Evolutionary conservation across 2,888 invertebrate species (phyloP).

Genomic region (Calliopum simillimum): DNA sequence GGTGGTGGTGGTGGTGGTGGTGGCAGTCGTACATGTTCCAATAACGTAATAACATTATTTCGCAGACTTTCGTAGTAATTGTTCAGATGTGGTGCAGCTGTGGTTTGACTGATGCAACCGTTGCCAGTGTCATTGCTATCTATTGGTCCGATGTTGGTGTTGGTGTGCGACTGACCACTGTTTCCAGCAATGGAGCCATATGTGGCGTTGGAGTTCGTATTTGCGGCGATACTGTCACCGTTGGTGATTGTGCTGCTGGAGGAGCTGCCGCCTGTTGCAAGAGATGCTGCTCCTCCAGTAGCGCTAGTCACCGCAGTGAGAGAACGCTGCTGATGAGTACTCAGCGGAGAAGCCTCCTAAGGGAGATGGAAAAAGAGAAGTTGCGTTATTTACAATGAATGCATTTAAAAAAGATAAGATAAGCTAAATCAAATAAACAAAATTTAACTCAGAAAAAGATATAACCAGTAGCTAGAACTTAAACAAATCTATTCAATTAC

Average conservation of each 20-base stretch:
- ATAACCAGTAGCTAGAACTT: neutral
- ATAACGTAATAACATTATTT: slow-evolving; percentile 90
- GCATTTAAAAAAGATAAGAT: neutral
- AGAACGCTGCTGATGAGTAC: slow-evolving; percentile 60
- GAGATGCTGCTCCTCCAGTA: slow-evolving; percentile 53
- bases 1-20: slow-evolving; percentile 51
- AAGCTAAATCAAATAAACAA: neutral
- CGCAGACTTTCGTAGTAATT: slow-evolving; percentile 94
- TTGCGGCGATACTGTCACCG: slow-evolving; percentile 43
- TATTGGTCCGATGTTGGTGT: slow-evolving; percentile 77
- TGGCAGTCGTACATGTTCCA: slow-evolving; percentile 91
- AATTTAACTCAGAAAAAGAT: neutral
- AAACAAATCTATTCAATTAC: no score
- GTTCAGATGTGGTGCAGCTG: slow-evolving; percentile 76
- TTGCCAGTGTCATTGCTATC: slow-evolving; percentile 7
- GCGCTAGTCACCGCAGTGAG: slow-evolving; percentile 53
- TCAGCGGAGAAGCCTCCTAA: slow-evolving; percentile 65
- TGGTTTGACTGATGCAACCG: slow-evolving; percentile 26
- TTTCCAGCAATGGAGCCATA: neutral
- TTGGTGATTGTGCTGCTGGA: slow-evolving; percentile 45
- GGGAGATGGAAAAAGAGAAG: neutral
- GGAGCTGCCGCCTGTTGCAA: slow-evolving; percentile 46
- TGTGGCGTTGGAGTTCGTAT: slow-evolving; percentile 37
- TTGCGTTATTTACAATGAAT: neutral
- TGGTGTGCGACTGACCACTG: slow-evolving; percentile 5